Percentiles rank a stretch among this genome's conserved stretches.
These are phyloP conservation scores for Melikaiella ostensackeni DNA, from an alignment of 2,888 invertebrate species.

Conservation along the genomic window DNA sequence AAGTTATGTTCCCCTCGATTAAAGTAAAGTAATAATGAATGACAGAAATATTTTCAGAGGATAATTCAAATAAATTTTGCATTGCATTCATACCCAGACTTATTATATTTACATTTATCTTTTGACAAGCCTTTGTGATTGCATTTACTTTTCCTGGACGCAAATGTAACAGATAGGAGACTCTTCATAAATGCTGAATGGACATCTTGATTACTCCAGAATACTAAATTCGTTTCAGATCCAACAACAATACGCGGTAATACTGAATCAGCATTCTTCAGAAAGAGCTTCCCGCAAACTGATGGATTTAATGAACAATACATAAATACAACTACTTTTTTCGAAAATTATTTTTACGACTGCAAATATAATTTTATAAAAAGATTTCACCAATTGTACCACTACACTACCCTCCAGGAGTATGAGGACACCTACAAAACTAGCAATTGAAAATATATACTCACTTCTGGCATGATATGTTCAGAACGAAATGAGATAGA, in stretches of 20 bases:
- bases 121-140: background rate
- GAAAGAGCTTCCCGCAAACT: background rate
- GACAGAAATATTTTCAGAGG: too few species aligned
- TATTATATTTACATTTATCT: background rate
- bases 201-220: constrained; percentile 1
- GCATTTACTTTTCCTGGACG: background rate
- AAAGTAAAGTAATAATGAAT: too few species aligned
- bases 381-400: too few species aligned
- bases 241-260: background rate
- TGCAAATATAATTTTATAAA: too few species aligned
- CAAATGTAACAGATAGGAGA: background rate
- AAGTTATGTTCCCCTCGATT: too few species aligned
- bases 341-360: background rate
- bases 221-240: background rate
- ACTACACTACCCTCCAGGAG: too few species aligned
- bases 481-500: too few species aligned
- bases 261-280: background rate
- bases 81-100: background rate
- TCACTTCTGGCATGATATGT: too few species aligned
- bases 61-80: too few species aligned
- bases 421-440: too few species aligned
- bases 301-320: background rate
- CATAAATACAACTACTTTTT: background rate
- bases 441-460: too few species aligned
- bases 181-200: background rate